Percentiles rank a stretch among this genome's conserved stretches.
phyloP scores from a whole-genome alignment of 2,113 vertebrate species.

The Sus scrofa region T2T-Sscrofa CM000812.6:81732501-81733000 shows the following conservation, averaged over 20 bases:
- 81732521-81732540: slow-evolving; percentile 87
- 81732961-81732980: background rate
- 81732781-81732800: slow-evolving; percentile 14
- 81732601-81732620: slow-evolving; percentile 14
- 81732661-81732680: slow-evolving; percentile 24
- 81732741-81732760: background rate
- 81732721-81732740: background rate
- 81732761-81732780: background rate
- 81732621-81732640: background rate
- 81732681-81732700: background rate
- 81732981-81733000: background rate
- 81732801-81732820: background rate
- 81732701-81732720: background rate
- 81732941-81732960: background rate
- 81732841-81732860: background rate
- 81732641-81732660: background rate
- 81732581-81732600: slow-evolving; percentile 11
- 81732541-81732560: background rate
- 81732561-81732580: slow-evolving; percentile 37
- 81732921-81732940: slow-evolving; percentile 11
- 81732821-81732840: background rate
- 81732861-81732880: background rate
- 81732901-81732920: background rate
- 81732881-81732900: background rate
- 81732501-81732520: slow-evolving; percentile 85